Base-by-base conservation (phyloP, 2,888 invertebrate genomes). In the Cephus rjabovi region DNA sequence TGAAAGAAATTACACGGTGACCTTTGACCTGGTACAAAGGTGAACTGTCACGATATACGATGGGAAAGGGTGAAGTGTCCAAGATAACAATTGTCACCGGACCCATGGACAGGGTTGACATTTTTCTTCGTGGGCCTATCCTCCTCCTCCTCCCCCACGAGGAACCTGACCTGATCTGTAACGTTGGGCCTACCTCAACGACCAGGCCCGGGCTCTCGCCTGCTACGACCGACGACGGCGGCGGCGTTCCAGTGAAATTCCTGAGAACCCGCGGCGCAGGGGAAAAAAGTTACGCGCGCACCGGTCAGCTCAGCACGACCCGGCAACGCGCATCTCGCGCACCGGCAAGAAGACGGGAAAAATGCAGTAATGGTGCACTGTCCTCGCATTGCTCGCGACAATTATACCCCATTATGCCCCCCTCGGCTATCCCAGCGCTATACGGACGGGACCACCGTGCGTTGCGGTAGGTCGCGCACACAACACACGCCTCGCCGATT, bases 381-480 rank as follows among this genome's bases (percentile, higher is more conserved):
- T 90, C 90, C 89, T 90, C 91, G 91, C 91, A 91, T 91, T 91
- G 88, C 91, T 91, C 81, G 87, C 87, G 89, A 91, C 91, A 91
- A 91, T 91, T 91, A 91, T 91, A 90, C 90, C 90, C 91, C 90
- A 91, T 91, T 91, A 91, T 86, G 84, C 84, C 87, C 87, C 84
- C 84, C 83, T 84, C 84, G 85, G 79, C 77, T 75, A 79, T 79
- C 77, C 77, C 77, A 77, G 74, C 69, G 74, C 76, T 40, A 37
- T 34, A 73, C 76, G 79, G 82, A 84, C 81, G 82, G 81, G 84
- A 85, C 83, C 84, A 82, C 80, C 79, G 82, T 81, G 84, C 89
- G 84, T 89, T 90, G 90, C 89, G 90, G 90, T 90, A 90, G 90
- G 90, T 90, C 89, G 89, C 84, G 87, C 79, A 84, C 83, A 79